Conservation (phyloP, 2,888 invertebrate genomes). For the Drosophila koepferae region DNA sequence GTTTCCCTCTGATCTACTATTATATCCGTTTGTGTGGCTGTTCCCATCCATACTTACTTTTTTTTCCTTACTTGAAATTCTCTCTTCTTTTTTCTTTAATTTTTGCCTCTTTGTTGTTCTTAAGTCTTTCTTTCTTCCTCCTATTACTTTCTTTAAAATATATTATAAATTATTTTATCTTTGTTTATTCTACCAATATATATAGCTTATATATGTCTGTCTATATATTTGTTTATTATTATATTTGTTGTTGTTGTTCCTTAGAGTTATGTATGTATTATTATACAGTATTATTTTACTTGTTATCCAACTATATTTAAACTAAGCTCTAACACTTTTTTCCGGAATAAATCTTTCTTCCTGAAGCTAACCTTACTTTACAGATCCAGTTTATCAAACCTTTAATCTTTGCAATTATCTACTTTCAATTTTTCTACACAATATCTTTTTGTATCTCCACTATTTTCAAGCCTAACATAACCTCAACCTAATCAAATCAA, state of each 20-base stretch:
- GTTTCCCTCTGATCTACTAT: no score
- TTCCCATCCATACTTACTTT: no score
- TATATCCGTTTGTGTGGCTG: no score
- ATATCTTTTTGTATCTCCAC: no score
- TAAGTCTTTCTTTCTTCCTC: background rate
- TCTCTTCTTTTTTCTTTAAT: background rate
- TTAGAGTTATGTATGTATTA: background rate
- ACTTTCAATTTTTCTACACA: no score
- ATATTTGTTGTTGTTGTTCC: constrained; percentile 18
- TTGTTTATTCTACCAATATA: background rate
- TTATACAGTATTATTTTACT: constrained; percentile 13
- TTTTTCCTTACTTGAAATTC: no score
- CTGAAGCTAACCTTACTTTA: background rate
- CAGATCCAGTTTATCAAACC: no score
- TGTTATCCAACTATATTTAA: constrained; percentile 19
- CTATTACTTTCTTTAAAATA: background rate
- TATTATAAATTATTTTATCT: background rate
- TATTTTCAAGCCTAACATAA: no score
- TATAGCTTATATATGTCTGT: background rate
- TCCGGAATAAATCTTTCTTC: background rate
- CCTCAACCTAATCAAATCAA: background rate
- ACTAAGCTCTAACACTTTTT: background rate
- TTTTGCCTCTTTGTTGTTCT: background rate
- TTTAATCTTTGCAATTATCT: no score
- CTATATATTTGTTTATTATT: constrained; percentile 11